These are phyloP conservation scores for Tenebrio molitor DNA, from an alignment of 1,140 invertebrate species.

Conservation along the genomic window DNA sequence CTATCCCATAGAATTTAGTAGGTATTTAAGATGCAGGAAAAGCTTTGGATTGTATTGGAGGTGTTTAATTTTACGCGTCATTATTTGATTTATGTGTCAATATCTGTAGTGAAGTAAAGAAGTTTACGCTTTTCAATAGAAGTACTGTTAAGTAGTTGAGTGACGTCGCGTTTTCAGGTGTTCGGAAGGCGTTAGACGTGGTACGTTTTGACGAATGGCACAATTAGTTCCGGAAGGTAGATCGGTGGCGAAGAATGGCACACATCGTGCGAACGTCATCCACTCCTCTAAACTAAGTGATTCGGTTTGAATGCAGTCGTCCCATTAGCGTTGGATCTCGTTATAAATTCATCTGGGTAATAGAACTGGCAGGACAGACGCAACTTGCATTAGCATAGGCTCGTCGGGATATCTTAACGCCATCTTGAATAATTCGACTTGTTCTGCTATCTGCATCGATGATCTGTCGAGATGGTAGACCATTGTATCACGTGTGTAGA, in stretches of 20 bases:
- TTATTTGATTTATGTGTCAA: no score
- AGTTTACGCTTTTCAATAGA: no score
- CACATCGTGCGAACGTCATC: slow-evolving; percentile 8
- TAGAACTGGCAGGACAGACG: slow-evolving; percentile 52
- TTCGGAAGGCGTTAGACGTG: no score
- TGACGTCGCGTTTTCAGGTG: no score
- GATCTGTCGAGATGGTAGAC: slow-evolving; percentile 60
- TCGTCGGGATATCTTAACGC: slow-evolving; percentile 58
- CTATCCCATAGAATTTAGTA: no score
- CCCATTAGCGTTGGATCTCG: slow-evolving; percentile 43
- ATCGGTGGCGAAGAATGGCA: slow-evolving; percentile 36
- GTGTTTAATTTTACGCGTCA: no score
- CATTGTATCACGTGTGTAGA: slow-evolving; percentile 61
- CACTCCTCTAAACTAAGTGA: slow-evolving; percentile 35
- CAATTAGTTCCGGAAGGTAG: slow-evolving; percentile 11
- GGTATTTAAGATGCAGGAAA: no score
- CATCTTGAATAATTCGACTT: slow-evolving; percentile 63
- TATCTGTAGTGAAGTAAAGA: no score
- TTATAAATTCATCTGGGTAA: slow-evolving; percentile 56
- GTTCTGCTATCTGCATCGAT: slow-evolving; percentile 60
- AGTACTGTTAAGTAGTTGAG: no score
- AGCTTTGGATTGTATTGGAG: no score
- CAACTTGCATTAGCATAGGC: slow-evolving; percentile 55
- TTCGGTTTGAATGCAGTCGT: slow-evolving; percentile 43
- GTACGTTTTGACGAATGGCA: no score